Conservation (phyloP, 2,113 vertebrate genomes). For the Podocnemis expansa region DNA sequence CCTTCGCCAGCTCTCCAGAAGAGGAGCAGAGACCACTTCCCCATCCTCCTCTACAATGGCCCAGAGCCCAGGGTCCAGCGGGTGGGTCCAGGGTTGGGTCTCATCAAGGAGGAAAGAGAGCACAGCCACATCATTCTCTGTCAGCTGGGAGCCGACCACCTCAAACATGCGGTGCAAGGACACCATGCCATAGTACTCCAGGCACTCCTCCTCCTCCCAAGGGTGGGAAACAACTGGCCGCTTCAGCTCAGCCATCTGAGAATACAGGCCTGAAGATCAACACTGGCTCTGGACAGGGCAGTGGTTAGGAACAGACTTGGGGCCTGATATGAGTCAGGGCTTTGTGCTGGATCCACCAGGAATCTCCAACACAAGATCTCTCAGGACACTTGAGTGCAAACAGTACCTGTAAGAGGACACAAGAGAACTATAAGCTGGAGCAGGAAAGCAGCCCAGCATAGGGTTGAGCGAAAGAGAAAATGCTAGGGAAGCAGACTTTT, state of each 20-base stretch:
- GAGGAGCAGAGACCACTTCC: constrained; percentile 39
- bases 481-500: neutral
- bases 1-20: constrained; percentile 75
- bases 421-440: neutral
- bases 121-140: constrained; percentile 84
- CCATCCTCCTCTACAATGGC: constrained; percentile 56
- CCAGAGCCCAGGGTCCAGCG: constrained; percentile 81
- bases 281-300: constrained; percentile 1
- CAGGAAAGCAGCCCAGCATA: neutral
- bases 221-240: constrained; percentile 57
- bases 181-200: constrained; percentile 89
- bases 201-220: constrained; percentile 90
- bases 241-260: constrained; percentile 65
- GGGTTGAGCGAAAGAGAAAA: neutral
- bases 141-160: constrained; percentile 88
- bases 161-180: constrained; percentile 90
- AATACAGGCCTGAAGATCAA: neutral
- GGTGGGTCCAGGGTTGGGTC: constrained; percentile 76
- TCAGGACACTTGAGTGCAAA: neutral
- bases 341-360: neutral
- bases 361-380: neutral
- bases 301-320: neutral
- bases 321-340: neutral
- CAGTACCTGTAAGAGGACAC: neutral
- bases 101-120: constrained; percentile 89